Evolutionary conservation across 1,140 invertebrate species (phyloP).

Genomic region (Polyergus mexicanus): DNA sequence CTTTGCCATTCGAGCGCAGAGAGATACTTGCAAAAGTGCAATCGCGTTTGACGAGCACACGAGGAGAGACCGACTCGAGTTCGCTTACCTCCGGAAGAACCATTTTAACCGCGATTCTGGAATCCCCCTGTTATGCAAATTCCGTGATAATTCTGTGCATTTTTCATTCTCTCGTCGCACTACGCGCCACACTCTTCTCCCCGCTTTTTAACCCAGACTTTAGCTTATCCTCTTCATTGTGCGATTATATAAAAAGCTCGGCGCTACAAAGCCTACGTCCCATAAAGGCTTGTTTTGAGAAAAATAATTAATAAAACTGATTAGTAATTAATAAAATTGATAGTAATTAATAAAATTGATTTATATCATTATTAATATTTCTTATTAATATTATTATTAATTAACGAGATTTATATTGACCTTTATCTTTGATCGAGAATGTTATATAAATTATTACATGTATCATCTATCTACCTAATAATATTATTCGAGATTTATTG

Average conservation of each 20-base stretch:
- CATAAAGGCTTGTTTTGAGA: background rate
- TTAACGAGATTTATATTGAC: background rate
- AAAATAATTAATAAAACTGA: background rate
- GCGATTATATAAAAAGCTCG: background rate
- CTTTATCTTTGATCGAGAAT: background rate
- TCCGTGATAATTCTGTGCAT: slow-evolving; percentile 45
- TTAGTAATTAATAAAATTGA: background rate
- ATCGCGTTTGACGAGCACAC: slow-evolving; percentile 36
- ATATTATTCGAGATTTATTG: background rate
- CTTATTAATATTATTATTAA: background rate
- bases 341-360: background rate
- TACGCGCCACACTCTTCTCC: background rate
- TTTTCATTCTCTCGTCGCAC: slow-evolving; percentile 15
- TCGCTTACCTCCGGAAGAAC: background rate
- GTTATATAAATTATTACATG: background rate
- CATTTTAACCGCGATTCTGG: background rate
- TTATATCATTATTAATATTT: background rate
- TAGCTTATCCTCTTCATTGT: slow-evolving; percentile 13
- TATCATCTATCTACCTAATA: background rate
- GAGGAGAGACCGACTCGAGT: slow-evolving; percentile 41
- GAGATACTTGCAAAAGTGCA: slow-evolving; percentile 42
- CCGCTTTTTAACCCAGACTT: background rate
- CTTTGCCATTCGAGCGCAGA: slow-evolving; percentile 35
- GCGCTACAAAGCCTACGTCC: background rate
- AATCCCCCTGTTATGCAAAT: slow-evolving; percentile 62